Base-by-base conservation (phyloP, 2,113 vertebrate species). In the Oryzias melastigma region DNA sequence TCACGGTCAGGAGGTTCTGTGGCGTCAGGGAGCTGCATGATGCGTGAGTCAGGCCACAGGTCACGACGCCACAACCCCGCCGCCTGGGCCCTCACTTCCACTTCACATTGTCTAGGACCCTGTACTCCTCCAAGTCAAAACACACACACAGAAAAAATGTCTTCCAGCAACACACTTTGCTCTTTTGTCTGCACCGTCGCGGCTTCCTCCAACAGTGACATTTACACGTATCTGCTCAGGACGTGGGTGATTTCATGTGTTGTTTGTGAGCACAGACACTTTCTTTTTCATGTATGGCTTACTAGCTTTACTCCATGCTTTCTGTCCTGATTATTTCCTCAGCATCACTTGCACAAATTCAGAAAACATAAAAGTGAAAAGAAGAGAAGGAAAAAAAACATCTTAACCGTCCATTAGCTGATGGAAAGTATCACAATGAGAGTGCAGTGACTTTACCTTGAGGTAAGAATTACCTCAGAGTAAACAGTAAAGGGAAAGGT, bases 41-140 rank as follows among this genome's bases (percentile, higher is more conserved):
- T 88, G 91, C 90, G 88, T 91, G 92, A 94, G 91, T 92, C 85
- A 86, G 89, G 92, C 71, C 87, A 88, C 88, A 90, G 91, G 91
- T 93, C 86, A 82, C 72, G 65, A 29, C 55, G 70, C 77, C 35
- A 14, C 76, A 45, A 60, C 73, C 89, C 80, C 84, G 76, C 88
- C 85, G 91, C 85, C 90, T 89, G 90, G 81, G 87, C 87, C 29
- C 89, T 93, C 91, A 93, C 88, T 92, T 93, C 91, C 89, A 85
- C 80, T 86, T 89, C 85, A 87, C 83, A 85, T 85, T 87, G 86
- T 88, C 80, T 70, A 60, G 53, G 63, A 83, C 59, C 63, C 59
- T 65, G 65, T 78, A 35, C 51, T 70, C 52, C 56, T 71, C 52
- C 62, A 46, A 62, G 61, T 56, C 60, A 47, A 57, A 48, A 59